Percentiles rank a stretch among this genome's conserved stretches.
phyloP scores from a whole-genome alignment of 2,797 vertebrate genomes.

The Enteromius mattozi region DNA sequence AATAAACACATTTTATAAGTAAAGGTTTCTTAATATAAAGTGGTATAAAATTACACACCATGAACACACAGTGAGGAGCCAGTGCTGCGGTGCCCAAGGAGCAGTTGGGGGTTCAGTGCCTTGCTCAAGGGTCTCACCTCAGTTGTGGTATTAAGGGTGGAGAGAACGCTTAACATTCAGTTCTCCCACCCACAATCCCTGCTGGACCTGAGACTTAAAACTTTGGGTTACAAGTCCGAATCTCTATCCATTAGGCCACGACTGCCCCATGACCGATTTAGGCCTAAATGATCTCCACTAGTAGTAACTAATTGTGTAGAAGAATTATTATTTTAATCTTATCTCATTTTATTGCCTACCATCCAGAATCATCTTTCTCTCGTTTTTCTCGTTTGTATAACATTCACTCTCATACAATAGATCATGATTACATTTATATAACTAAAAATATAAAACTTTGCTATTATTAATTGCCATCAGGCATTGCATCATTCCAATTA shows the following conservation, averaged over 20 bases:
- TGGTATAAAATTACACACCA: no score
- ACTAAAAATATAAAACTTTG: not conserved
- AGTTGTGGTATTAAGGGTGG: no score
- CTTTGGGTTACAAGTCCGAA: no score
- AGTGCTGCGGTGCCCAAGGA: no score
- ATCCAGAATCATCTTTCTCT: not conserved
- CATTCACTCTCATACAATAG: not conserved
- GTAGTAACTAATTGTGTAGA: not conserved
- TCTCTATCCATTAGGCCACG: no score
- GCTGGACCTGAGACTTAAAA: no score
- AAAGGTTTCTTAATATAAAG: not conserved
- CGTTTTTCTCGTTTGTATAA: not conserved
- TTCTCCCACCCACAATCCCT: no score
- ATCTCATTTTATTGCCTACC: not conserved
- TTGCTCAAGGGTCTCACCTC: no score
- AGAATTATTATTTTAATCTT: not conserved
- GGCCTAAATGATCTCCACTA: not conserved
- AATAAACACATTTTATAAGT: not conserved
- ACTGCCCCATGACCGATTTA: not conserved
- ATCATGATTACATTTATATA: not conserved
- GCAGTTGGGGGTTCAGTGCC: no score
- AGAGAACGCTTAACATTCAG: no score
- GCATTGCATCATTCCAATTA: not conserved
- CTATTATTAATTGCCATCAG: not conserved
- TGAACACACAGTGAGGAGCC: no score